A percentile compares a stretch with the other conserved stretches of the same genome.
Evolutionary conservation across 2,797 vertebrate species (phyloP).

Genomic region (Coreius guichenoti): DNA sequence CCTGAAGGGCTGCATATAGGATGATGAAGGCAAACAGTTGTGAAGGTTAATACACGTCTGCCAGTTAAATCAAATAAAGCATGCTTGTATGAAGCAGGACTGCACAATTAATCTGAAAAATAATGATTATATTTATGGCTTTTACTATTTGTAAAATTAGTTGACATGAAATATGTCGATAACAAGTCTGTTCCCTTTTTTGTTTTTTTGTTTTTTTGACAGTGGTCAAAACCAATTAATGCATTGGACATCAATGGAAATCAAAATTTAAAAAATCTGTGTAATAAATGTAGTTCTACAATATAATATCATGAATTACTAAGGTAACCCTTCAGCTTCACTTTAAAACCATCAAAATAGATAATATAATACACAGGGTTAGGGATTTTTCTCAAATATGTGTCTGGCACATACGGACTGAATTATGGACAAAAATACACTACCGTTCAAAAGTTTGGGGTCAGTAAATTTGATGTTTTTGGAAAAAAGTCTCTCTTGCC

Average conservation of each 20-base stretch:
- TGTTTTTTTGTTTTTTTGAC: background rate
- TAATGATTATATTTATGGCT: background rate
- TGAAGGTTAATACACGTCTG: slow-evolving; percentile 32
- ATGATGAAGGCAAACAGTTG: slow-evolving; percentile 14
- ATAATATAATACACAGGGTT: background rate
- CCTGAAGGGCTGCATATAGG: slow-evolving; percentile 15
- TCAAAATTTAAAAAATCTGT: background rate
- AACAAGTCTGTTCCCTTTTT: background rate
- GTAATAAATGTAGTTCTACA: background rate
- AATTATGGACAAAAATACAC: background rate
- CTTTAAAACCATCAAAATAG: background rate
- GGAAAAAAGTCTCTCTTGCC: too few species aligned
- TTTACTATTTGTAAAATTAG: background rate
- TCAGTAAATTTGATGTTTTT: background rate
- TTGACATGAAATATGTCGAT: background rate
- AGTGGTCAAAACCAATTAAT: background rate
- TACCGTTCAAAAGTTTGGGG: background rate
- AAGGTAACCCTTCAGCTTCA: background rate
- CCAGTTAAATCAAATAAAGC: slow-evolving; percentile 22
- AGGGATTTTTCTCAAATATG: background rate
- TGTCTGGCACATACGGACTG: background rate
- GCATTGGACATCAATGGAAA: background rate
- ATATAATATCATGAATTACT: background rate
- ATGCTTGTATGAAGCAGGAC: background rate
- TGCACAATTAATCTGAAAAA: background rate